Conservation (phyloP, 1,140 invertebrate species). For the Nasonia giraulti region DNA sequence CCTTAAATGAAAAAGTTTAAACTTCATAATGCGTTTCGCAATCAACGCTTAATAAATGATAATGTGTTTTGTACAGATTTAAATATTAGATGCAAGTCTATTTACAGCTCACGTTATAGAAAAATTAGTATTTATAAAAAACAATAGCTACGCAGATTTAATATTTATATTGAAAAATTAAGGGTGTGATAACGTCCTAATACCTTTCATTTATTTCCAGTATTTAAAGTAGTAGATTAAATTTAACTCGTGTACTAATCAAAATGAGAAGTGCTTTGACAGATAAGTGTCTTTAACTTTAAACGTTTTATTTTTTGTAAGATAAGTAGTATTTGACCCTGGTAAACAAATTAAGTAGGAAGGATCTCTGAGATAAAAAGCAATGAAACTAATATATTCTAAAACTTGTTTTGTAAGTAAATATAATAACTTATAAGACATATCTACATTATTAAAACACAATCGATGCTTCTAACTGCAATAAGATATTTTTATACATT, state of each 20-base stretch:
- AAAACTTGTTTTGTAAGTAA: background rate
- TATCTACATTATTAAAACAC: background rate
- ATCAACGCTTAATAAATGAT: conserved; percentile 32
- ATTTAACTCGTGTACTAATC: conserved; percentile 1
- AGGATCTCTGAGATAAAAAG: background rate
- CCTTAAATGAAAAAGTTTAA: conserved; percentile 46
- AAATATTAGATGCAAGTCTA: conserved; percentile 35
- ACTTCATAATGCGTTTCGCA: conserved; percentile 24
- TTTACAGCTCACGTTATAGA: background rate
- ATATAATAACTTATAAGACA: background rate
- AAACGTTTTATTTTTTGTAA: conserved; percentile 22
- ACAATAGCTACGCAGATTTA: background rate
- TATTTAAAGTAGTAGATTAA: conserved; percentile 18
- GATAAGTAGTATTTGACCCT: conserved; percentile 13
- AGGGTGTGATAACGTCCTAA: background rate
- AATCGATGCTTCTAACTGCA: conserved; percentile 2
- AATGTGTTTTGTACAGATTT: conserved; percentile 49
- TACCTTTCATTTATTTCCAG: background rate
- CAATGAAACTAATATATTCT: background rate
- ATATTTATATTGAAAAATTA: conserved; percentile 41
- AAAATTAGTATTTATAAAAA: conserved; percentile 24
- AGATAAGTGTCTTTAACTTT: conserved; percentile 34
- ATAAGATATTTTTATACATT: background rate
- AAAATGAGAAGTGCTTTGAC: conserved; percentile 25
- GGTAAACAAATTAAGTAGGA: background rate